A percentile compares a stretch with the other conserved stretches of the same genome.
Evolutionary conservation across 2,113 vertebrate genomes (phyloP).

Genomic region (Capra hircus): DNA sequence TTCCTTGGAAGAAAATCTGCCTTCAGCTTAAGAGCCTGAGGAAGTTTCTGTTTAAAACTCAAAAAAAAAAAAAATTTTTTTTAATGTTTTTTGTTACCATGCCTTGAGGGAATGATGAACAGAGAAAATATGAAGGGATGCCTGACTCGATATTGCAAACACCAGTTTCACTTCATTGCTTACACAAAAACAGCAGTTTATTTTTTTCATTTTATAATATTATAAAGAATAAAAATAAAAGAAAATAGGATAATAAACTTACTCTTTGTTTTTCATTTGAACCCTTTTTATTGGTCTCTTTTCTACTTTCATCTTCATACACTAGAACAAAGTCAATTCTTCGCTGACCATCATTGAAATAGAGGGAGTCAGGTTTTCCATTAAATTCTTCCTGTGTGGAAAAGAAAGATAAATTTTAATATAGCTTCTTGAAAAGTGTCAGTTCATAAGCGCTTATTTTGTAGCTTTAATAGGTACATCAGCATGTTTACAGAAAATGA

Average conservation of each 20-base stretch:
- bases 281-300: constrained; percentile 84
- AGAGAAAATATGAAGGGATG: not conserved
- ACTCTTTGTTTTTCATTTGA: constrained; percentile 82
- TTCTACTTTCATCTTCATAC: constrained; percentile 92
- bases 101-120: not conserved
- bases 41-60: not conserved
- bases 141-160: not conserved
- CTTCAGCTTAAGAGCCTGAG: not conserved
- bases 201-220: not conserved
- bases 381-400: constrained; percentile 88
- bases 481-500: not conserved
- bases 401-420: constrained; percentile 18
- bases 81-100: not conserved
- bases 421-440: rapidly evolving
- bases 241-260: constrained; percentile 20
- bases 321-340: constrained; percentile 93
- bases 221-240: not conserved
- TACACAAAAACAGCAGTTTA: not conserved
- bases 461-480: not conserved
- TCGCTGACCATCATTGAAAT: constrained; percentile 90
- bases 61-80: not conserved
- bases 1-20: not conserved
- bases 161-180: not conserved
- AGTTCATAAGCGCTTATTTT: not conserved
- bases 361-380: constrained; percentile 87